These are phyloP conservation scores for Drosophila vallismaia DNA, from an alignment of 2,888 invertebrate species.

Conservation along the genomic window DNA sequence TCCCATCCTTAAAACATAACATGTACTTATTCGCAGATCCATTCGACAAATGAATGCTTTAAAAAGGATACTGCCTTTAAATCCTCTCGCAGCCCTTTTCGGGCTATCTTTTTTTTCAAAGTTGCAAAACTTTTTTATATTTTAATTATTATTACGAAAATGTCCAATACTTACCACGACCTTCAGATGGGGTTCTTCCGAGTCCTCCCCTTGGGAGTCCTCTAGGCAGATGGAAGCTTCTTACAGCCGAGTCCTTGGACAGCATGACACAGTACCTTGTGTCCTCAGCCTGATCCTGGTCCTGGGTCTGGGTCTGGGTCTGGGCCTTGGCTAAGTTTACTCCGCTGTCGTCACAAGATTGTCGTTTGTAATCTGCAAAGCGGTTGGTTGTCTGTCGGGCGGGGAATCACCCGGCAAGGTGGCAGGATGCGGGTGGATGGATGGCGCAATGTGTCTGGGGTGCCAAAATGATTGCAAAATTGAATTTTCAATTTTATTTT, in stretches of 20 bases:
- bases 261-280: neutral
- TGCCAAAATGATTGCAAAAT: conserved; percentile 77
- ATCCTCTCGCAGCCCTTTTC: conserved; percentile 33
- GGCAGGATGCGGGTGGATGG: conserved; percentile 11
- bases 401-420: conserved; percentile 5
- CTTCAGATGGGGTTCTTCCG: neutral
- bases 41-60: conserved; percentile 68
- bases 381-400: conserved; percentile 30
- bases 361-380: conserved; percentile 69
- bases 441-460: conserved; percentile 50
- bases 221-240: neutral
- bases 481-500: conserved; percentile 77
- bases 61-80: conserved; percentile 63
- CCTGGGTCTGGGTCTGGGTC: conserved; percentile 3
- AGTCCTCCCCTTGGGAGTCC: conserved; percentile 9
- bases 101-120: conserved; percentile 5
- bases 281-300: conserved; percentile 13
- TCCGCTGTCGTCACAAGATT: conserved; percentile 57
- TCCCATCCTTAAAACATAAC: conserved; percentile 49
- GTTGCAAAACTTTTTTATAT: conserved; percentile 46
- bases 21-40: conserved; percentile 63
- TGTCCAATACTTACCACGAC: conserved; percentile 40
- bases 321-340: conserved; percentile 25
- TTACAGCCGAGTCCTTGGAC: neutral
- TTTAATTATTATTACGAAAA: conserved; percentile 71